Evolutionary conservation across 2,113 vertebrate genomes (phyloP).

Genomic region (Pseudorhombus dupliciocellatus): DNA sequence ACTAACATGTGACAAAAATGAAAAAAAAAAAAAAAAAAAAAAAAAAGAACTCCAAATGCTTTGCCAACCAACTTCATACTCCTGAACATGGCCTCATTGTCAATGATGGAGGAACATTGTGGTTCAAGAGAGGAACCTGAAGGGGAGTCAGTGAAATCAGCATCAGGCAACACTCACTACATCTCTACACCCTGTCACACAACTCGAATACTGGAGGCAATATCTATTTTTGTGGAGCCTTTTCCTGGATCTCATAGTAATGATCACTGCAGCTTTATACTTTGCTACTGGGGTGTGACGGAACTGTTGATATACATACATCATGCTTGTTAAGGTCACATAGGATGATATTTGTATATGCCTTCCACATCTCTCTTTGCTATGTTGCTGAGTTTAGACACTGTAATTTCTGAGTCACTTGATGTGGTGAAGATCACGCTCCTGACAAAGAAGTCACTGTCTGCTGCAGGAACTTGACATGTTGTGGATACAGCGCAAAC

Average conservation of each 20-base stretch:
- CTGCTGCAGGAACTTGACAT: constrained; percentile 23
- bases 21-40: no score
- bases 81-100: no score
- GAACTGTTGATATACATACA: not conserved
- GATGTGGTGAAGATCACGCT: constrained; percentile 1
- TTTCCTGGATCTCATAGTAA: not conserved
- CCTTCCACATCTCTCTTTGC: constrained; percentile 3
- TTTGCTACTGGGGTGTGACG: not conserved
- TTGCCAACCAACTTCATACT: constrained; percentile 32
- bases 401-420: constrained; percentile 21
- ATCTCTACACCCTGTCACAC: not conserved
- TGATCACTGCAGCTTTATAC: not conserved
- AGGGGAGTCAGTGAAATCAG: not conserved
- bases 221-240: not conserved
- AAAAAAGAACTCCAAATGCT: constrained; percentile 21
- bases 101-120: not conserved
- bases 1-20: not conserved
- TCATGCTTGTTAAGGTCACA: not conserved
- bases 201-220: not conserved
- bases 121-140: constrained; percentile 1
- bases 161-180: not conserved
- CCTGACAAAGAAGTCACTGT: constrained; percentile 26
- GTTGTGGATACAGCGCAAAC: not conserved
- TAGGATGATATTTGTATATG: not conserved
- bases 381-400: constrained; percentile 16